These are phyloP conservation scores for Microctenopoma steveboyesi DNA, from an alignment of 2,797 vertebrate genomes.

Conservation along the genomic window DNA sequence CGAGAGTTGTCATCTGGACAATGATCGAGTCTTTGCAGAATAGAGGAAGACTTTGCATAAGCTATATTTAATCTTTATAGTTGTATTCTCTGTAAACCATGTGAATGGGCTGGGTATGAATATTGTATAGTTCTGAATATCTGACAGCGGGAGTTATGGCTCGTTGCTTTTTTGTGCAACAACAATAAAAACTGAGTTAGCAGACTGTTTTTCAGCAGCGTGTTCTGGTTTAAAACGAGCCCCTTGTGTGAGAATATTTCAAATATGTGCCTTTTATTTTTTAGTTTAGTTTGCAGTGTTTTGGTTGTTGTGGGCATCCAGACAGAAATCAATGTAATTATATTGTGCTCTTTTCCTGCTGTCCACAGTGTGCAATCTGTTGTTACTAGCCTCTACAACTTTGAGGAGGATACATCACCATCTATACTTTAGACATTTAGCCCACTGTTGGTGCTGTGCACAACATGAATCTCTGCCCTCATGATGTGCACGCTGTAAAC, in stretches of 20 bases:
- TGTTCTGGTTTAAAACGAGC: neutral
- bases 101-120: neutral
- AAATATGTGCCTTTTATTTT: neutral
- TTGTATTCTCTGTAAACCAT: neutral
- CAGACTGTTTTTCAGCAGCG: neutral
- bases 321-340: slow-evolving; percentile 23
- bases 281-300: slow-evolving; percentile 2
- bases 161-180: neutral
- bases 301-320: neutral
- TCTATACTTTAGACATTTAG: slow-evolving; percentile 36
- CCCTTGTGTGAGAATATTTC: neutral
- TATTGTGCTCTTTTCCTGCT: slow-evolving; percentile 8
- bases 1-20: slow-evolving; percentile 38
- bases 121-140: neutral
- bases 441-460: slow-evolving; percentile 11
- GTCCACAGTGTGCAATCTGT: slow-evolving; percentile 9
- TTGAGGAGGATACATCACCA: slow-evolving; percentile 20
- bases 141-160: neutral
- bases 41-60: slow-evolving; percentile 5
- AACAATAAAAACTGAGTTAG: neutral
- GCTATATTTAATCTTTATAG: neutral
- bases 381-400: slow-evolving; percentile 17
- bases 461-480: slow-evolving; percentile 29
- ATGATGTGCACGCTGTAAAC: slow-evolving; percentile 32
- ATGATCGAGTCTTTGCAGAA: slow-evolving; percentile 33